Percentiles rank a stretch among this genome's conserved stretches.
These are phyloP conservation scores for Zelostemma sp. DNA, from an alignment of 1,140 invertebrate species.

Conservation along the genomic window DNA sequence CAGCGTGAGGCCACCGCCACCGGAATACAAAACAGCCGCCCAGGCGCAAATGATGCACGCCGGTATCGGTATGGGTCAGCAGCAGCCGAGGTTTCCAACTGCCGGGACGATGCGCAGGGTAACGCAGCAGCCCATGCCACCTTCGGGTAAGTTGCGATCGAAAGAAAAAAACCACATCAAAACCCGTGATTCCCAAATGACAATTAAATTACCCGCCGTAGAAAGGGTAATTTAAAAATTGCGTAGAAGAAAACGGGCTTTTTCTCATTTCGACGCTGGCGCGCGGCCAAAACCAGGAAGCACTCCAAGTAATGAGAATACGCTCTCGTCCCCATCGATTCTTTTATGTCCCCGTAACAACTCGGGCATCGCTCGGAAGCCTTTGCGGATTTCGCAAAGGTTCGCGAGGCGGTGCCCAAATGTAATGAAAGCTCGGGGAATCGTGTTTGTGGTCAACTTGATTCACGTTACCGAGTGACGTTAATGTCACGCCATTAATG, in stretches of 20 bases:
- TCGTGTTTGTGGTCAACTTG: background rate
- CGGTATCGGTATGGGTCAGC: constrained; percentile 65
- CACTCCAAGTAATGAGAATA: constrained; percentile 57
- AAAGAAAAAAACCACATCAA: background rate
- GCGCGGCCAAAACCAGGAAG: constrained; percentile 43
- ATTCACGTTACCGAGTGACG: background rate
- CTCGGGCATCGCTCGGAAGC: background rate
- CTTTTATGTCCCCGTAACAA: constrained; percentile 33
- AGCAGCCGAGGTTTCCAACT: constrained; percentile 69
- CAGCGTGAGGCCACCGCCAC: constrained; percentile 76
- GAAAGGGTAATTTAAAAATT: too few species aligned
- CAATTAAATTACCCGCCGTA: too few species aligned
- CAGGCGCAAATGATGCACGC: constrained; percentile 75
- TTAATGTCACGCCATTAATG: constrained; percentile 15
- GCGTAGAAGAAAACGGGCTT: too few species aligned
- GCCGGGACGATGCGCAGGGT: constrained; percentile 73
- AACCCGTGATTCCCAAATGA: background rate
- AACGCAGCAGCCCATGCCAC: constrained; percentile 77
- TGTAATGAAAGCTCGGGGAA: too few species aligned
- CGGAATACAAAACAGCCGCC: constrained; percentile 79
- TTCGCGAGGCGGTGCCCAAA: too few species aligned
- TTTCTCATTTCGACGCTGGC: constrained; percentile 38
- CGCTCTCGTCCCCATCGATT: constrained; percentile 43
- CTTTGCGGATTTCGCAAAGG: too few species aligned
- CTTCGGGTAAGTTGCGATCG: constrained; percentile 69